phyloP scores from a whole-genome alignment of 2,888 invertebrate species.

The Therioaphis trifolii region DNA sequence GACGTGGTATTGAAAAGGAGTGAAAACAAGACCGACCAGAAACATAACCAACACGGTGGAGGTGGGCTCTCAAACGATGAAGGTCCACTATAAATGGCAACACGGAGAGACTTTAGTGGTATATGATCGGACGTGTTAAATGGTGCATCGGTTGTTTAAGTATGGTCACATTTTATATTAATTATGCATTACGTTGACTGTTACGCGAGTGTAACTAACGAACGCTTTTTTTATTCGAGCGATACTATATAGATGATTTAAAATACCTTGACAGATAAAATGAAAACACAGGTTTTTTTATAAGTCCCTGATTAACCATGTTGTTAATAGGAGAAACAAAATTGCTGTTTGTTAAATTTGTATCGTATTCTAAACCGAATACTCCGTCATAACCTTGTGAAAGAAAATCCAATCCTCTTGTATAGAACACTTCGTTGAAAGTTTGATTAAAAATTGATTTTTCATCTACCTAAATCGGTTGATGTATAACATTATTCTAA shows the following conservation, averaged over 20 bases:
- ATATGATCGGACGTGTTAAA: too few relatives aligned
- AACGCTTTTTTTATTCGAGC: not conserved
- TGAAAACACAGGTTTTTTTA: constrained; percentile 84
- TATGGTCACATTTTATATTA: too few relatives aligned
- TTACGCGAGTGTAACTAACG: too few relatives aligned
- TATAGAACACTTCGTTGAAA: constrained; percentile 94
- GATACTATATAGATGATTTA: not conserved
- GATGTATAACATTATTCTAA: not conserved
- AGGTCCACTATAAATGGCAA: too few relatives aligned
- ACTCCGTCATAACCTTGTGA: constrained; percentile 99
- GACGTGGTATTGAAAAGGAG: too few relatives aligned
- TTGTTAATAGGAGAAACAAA: constrained; percentile 91
- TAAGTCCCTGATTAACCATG: constrained; percentile 84
- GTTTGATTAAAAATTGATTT: constrained; percentile 82
- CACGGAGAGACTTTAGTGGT: too few relatives aligned
- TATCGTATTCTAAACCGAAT: constrained; percentile 90
- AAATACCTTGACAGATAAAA: constrained; percentile 88
- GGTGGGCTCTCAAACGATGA: too few relatives aligned
- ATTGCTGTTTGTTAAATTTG: constrained; percentile 92
- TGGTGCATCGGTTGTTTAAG: too few relatives aligned
- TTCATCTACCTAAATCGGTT: constrained; percentile 76
- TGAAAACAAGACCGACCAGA: too few relatives aligned
- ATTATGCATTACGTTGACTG: too few relatives aligned
- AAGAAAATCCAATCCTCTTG: constrained; percentile 95
- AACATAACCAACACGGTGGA: too few relatives aligned